Evolutionary conservation across 2,797 vertebrate species (phyloP), one percentile per base, ranked within the genome.

Genomic region (Emydoidea blandingii): DNA sequence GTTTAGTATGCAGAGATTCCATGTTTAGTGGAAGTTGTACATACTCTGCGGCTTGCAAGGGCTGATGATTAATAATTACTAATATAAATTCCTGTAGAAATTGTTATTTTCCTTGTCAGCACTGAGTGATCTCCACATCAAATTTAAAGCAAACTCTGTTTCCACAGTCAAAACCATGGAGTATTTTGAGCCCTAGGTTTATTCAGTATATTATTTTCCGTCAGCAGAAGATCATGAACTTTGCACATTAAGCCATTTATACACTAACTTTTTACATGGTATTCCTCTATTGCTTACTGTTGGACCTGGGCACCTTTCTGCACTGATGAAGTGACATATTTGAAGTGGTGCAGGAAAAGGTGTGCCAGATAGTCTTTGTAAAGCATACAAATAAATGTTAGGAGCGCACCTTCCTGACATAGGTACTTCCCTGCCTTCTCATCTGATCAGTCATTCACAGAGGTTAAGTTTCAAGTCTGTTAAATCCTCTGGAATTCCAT

Each of bases 401-500:
- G 47, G 4, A 54, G 10, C 37, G 34, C 93, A 5, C 1, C 3
- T 57, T 10, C 12, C 47, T 1, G 2, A 12, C 34, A 54, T 4
- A 83, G 37, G 11, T n/a, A 15, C 54, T 93, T 95, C 29, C 41
- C 92, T 37, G 34, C 8, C 31, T 95, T 94, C 81, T 81, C 31
- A 62, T 93, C 85, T 86, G 62, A 92, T 72, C 81, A 18, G 85
- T 89, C 76, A 80, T 81, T 57, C 53, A 80, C 2, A 2, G 41
- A 92, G 4, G 8, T 91, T 83, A 54, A 85, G 59, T 78, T 83
- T 4, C 85, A 79, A 86, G 52, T 65, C 41, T 94, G 31, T 72
- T 72, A 81, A 37, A 41, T 92, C 34, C 6, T 90, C 74, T 81
- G 93, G 59, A 91, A 54, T 47, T 72, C 2, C n/a, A 62, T 23